These are phyloP conservation scores for Peromyscus californicus DNA, from an alignment of 2,113 vertebrate species.

Conservation along the genomic window DNA sequence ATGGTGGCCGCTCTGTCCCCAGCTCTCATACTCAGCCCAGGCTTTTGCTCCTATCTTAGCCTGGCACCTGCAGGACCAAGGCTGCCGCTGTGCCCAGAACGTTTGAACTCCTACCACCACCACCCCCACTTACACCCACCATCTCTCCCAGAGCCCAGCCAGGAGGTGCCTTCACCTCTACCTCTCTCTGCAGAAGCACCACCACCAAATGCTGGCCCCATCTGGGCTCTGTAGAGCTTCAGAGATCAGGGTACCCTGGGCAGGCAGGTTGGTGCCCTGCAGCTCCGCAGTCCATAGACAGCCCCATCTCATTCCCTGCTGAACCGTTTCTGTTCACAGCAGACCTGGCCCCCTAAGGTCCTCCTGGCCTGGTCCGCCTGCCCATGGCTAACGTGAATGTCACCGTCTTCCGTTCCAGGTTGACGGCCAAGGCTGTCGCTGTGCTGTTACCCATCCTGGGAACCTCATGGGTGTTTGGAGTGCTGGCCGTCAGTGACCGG, in stretches of 20 bases:
- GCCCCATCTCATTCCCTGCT: fast-evolving
- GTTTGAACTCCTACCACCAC: no score
- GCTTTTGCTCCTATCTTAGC: background rate
- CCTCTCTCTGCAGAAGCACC: background rate
- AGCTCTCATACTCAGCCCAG: background rate
- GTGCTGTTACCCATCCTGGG: slow-evolving; percentile 97
- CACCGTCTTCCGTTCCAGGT: slow-evolving; percentile 83
- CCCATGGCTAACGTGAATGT: fast-evolving
- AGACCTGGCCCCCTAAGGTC: fast-evolving
- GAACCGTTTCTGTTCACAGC: background rate
- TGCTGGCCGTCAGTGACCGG: slow-evolving; percentile 94
- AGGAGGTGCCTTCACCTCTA: background rate
- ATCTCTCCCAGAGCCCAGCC: no score
- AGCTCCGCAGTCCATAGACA: background rate
- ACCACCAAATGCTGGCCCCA: background rate
- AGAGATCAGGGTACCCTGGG: background rate
- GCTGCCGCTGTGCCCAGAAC: background rate
- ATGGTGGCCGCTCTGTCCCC: background rate
- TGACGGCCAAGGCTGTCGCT: slow-evolving; percentile 96
- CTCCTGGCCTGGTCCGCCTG: background rate
- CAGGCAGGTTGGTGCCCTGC: background rate
- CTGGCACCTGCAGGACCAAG: no score
- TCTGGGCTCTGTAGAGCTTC: background rate
- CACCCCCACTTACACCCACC: background rate
- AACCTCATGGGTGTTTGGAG: slow-evolving; percentile 97